Evolutionary conservation across 1,140 invertebrate species (phyloP).

Genomic region (Halictus rubicundus): DNA sequence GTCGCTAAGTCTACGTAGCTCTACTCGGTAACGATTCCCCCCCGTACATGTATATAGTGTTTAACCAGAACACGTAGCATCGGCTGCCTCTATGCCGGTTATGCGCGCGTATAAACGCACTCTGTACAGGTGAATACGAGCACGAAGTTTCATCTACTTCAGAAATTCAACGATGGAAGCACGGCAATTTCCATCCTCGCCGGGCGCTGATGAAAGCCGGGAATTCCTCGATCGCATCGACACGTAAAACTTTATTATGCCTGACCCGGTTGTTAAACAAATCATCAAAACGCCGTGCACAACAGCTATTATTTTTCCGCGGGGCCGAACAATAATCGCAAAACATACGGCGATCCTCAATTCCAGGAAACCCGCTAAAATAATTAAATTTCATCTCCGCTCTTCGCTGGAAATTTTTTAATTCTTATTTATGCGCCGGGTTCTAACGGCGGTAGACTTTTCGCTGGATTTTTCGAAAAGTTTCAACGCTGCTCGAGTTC

Average conservation of each 20-base stretch:
- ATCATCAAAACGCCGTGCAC: too few species aligned
- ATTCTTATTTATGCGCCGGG: too few species aligned
- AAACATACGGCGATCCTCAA: too few species aligned
- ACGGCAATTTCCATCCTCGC: slow-evolving; percentile 23
- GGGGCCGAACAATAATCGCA: not conserved
- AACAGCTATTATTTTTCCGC: not conserved
- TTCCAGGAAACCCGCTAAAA: too few species aligned
- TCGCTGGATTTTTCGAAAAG: too few species aligned
- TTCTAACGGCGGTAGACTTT: too few species aligned
- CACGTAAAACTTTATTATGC: not conserved
- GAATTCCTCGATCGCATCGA: slow-evolving; percentile 6
- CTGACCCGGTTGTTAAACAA: not conserved
- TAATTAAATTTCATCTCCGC: too few species aligned
- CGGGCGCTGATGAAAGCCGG: not conserved
- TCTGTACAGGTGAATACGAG: slow-evolving; percentile 29
- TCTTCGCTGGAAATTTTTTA: too few species aligned
- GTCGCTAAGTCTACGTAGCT: slow-evolving; percentile 35
- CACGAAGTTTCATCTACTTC: slow-evolving; percentile 35
- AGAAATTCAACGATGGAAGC: slow-evolving; percentile 40
- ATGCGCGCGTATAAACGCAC: slow-evolving; percentile 56
- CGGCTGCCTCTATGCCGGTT: slow-evolving; percentile 27
- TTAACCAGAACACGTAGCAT: slow-evolving; percentile 24
- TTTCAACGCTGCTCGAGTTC: too few species aligned
- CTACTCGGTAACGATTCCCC: slow-evolving; percentile 31
- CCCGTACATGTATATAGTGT: not conserved